These are phyloP conservation scores for Drosophila koepferae DNA, from an alignment of 2,888 invertebrate genomes.

Conservation along the genomic window DNA sequence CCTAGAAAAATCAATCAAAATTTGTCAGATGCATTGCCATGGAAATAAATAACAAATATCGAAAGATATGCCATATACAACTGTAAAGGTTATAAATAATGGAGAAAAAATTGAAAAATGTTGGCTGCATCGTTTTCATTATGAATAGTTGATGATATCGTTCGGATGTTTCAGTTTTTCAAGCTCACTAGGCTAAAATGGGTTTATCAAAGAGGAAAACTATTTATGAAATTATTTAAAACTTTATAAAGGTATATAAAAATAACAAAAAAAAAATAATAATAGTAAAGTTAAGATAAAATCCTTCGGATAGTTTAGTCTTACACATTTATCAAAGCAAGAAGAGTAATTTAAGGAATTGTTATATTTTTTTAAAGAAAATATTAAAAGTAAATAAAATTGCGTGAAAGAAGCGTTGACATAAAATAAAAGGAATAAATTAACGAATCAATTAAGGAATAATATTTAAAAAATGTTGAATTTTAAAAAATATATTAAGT, in stretches of 20 bases:
- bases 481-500: too few relatives aligned
- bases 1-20: constrained; percentile 71
- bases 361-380: too few relatives aligned
- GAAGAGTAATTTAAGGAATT: too few relatives aligned
- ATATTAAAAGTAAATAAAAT: too few relatives aligned
- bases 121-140: background rate
- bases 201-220: background rate
- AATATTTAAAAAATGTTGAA: too few relatives aligned
- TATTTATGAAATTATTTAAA: background rate
- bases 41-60: constrained; percentile 11
- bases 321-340: too few relatives aligned
- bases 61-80: background rate
- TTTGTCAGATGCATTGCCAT: constrained; percentile 33
- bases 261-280: background rate
- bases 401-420: too few relatives aligned
- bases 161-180: background rate
- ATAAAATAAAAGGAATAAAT: too few relatives aligned
- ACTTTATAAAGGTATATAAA: background rate
- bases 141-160: background rate
- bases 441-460: too few relatives aligned
- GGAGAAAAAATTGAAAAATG: background rate
- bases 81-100: background rate
- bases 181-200: background rate
- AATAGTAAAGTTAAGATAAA: too few relatives aligned
- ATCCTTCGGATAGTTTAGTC: too few relatives aligned